A percentile compares a stretch with the other conserved stretches of the same genome.
Evolutionary conservation across 2,797 vertebrate genomes (phyloP).

Genomic region (Vespertilio murinus): DNA sequence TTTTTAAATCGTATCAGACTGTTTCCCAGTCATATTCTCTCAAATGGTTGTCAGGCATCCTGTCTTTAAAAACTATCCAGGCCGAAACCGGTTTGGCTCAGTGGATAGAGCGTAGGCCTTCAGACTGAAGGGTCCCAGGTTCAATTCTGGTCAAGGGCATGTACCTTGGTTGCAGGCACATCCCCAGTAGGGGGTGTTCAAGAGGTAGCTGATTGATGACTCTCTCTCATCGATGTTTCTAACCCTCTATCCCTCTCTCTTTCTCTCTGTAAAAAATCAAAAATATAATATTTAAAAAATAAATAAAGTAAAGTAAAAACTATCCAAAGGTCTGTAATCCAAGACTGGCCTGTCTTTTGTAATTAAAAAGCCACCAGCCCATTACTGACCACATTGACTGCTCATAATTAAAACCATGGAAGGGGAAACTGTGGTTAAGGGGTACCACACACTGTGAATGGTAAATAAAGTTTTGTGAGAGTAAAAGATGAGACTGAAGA

Average conservation of each 20-base stretch:
- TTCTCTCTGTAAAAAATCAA: no score
- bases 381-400: not conserved
- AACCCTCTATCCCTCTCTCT: no score
- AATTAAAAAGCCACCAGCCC: not conserved
- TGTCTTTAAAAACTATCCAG: not conserved
- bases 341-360: not conserved
- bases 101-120: no score
- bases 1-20: not conserved
- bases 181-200: no score
- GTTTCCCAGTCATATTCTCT: not conserved
- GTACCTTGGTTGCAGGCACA: no score
- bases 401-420: not conserved
- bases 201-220: no score
- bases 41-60: not conserved
- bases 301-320: not conserved
- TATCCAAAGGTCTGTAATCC: not conserved
- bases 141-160: no score
- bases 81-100: no score
- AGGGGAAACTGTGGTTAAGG: not conserved
- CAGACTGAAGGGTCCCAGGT: no score
- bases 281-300: no score
- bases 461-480: not conserved
- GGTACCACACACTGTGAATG: not conserved
- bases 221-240: no score
- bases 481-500: no score